phyloP scores from a whole-genome alignment of 2,113 vertebrate genomes.

The Zosterops borbonicus region DNA sequence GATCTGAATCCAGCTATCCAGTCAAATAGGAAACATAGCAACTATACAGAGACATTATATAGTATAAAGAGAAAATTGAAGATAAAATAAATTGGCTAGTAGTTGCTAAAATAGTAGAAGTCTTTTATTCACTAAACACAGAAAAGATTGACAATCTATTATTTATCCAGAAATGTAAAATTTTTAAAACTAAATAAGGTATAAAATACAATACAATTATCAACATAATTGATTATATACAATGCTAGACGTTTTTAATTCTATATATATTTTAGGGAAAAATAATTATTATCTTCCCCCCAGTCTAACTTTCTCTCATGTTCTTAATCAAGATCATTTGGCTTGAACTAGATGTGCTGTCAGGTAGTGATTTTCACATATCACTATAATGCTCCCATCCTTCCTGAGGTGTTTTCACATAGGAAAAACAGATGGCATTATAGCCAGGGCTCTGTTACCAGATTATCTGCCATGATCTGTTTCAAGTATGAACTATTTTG shows the following conservation, averaged over 20 bases:
- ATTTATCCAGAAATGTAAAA: background rate
- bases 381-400: background rate
- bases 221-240: background rate
- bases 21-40: background rate
- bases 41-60: background rate
- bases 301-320: background rate
- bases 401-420: background rate
- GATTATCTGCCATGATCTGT: background rate
- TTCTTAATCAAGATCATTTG: background rate
- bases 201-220: background rate
- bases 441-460: background rate
- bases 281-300: background rate
- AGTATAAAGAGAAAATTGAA: background rate
- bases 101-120: background rate
- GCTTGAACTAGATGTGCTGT: background rate
- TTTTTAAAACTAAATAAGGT: background rate
- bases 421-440: background rate
- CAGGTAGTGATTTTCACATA: background rate
- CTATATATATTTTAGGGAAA: background rate
- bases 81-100: background rate
- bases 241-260: background rate
- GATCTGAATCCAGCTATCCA: background rate
- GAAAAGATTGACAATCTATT: background rate
- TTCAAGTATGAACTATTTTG: background rate
- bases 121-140: background rate